Base-by-base conservation (phyloP, 1,140 invertebrate species). In the Caenorhabditis briggsae region DNA sequence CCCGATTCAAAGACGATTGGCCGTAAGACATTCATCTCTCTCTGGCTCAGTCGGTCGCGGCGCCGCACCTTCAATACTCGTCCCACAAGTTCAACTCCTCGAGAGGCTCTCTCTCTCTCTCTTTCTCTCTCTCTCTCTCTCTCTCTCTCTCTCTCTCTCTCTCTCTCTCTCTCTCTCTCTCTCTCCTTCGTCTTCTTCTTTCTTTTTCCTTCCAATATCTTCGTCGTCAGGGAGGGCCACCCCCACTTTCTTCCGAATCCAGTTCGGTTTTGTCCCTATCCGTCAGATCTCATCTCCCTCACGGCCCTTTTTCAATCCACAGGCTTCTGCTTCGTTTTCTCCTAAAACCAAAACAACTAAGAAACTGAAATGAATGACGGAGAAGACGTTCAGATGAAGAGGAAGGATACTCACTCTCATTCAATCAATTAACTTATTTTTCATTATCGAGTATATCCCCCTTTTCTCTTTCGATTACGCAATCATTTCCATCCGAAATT, bases 1-100 rank as follows among this genome's bases (percentile, higher is more conserved):
- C 70, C 70, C 70, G 70, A 78, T 78, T 78, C 70, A 78, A 78
- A 78, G 50, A 78, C 70, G 70, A 78, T 78, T 78, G 70, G 70
- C n/a, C 70, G 70, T 78, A 78, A 78, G 70, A 46, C 70, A 78
- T 78, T 78, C 70, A 78, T 78, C 33, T 33, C 33, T 33, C 33
- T 33, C 33, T 33, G n/a, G n/a, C n/a, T n/a, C n/a, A n/a, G n/a
- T n/a, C n/a, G n/a, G n/a, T n/a, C n/a, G n/a, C n/a, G n/a, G n/a
- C n/a, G n/a, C n/a, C n/a, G n/a, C n/a, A n/a, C n/a, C n/a, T n/a
- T n/a, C n/a, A n/a, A n/a, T n/a, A n/a, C n/a, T n/a, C n/a, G n/a
- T n/a, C n/a, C n/a, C n/a, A n/a, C n/a, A n/a, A n/a, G n/a, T n/a
- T n/a, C n/a, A n/a, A n/a, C n/a, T n/a, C n/a, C n/a, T n/a, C n/a